A percentile compares a stretch with the other conserved stretches of the same genome.
These are phyloP conservation scores for Peucedramus taeniatus DNA, from an alignment of 2,113 vertebrate species.

Conservation along the genomic window DNA sequence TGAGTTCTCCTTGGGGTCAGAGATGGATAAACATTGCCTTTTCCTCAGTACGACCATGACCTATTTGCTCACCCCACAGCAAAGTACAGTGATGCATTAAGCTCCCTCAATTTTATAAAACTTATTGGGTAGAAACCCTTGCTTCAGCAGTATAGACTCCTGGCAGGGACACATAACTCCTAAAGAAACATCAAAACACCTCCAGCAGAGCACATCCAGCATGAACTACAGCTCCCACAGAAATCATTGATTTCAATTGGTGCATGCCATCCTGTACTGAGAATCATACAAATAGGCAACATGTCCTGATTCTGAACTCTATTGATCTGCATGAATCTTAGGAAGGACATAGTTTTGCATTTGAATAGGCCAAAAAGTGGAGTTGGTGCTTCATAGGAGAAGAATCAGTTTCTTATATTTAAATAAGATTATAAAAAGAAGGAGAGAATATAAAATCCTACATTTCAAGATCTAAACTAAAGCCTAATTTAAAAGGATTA, in stretches of 20 bases:
- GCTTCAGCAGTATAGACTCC: background rate
- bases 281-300: background rate
- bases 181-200: background rate
- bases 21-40: background rate
- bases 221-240: background rate
- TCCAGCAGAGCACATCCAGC: background rate
- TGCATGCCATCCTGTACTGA: background rate
- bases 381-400: background rate
- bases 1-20: background rate
- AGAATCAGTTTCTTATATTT: background rate
- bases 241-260: background rate
- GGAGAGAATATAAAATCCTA: background rate
- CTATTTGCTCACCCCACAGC: background rate
- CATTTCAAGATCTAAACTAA: background rate
- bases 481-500: background rate
- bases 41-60: rapidly evolving
- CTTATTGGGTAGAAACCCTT: background rate
- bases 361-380: background rate
- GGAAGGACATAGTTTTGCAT: background rate
- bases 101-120: background rate
- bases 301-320: background rate
- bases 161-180: background rate
- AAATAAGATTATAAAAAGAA: background rate
- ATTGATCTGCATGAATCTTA: background rate
- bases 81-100: background rate